phyloP scores from a whole-genome alignment of 1,140 invertebrate species.

The Sycophila sp. region DNA sequence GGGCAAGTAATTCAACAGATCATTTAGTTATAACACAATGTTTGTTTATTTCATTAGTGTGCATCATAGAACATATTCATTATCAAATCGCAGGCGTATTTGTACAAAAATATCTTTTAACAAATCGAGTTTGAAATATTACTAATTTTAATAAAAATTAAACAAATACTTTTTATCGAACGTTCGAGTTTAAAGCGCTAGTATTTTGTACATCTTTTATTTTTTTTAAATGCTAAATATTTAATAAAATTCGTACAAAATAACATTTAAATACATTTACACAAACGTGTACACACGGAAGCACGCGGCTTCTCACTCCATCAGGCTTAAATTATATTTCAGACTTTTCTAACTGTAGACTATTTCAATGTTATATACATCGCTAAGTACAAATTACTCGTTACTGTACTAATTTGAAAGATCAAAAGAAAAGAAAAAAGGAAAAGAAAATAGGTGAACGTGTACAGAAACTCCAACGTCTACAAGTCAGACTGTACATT shows the following conservation, averaged over 20 bases:
- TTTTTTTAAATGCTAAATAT: constrained; percentile 17
- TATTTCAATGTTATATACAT: constrained; percentile 17
- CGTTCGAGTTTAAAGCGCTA: constrained; percentile 9
- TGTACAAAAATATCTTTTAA: constrained; percentile 33
- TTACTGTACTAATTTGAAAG: too few species aligned
- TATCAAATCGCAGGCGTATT: constrained; percentile 21
- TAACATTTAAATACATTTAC: constrained; percentile 9
- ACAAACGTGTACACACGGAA: too few species aligned
- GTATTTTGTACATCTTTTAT: constrained; percentile 20
- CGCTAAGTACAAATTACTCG: constrained; percentile 21
- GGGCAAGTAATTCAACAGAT: neutral
- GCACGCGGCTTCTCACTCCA: neutral
- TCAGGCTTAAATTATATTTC: constrained; percentile 13
- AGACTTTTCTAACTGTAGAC: constrained; percentile 26
- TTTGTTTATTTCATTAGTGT: constrained; percentile 19
- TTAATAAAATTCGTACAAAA: constrained; percentile 24
- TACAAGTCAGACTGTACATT: too few species aligned
- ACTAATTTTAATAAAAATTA: constrained; percentile 2
- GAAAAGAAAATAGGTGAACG: neutral
- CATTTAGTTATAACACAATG: neutral
- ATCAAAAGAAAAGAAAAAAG: too few species aligned
- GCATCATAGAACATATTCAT: neutral
- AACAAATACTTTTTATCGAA: constrained; percentile 25
- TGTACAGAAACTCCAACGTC: neutral
- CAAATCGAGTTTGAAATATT: constrained; percentile 10